Conservation (phyloP, 2,888 invertebrate species). For the Apantesis nais region DNA sequence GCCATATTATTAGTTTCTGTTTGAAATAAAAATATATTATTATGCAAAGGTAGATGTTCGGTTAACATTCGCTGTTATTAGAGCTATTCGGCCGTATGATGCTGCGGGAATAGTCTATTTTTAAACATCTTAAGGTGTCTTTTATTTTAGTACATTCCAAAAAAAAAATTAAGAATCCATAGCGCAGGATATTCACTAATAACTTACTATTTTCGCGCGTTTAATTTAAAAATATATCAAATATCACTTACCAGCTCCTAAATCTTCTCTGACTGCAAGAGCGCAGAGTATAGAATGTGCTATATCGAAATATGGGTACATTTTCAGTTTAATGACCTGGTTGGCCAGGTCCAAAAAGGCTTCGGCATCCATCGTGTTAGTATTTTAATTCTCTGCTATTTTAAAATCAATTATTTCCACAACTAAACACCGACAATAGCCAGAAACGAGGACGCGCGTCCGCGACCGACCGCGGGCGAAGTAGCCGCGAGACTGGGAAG, state of each 20-base stretch:
- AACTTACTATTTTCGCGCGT: constrained; percentile 54
- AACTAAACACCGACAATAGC: constrained; percentile 83
- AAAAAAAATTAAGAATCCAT: constrained; percentile 49
- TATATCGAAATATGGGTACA: constrained; percentile 99
- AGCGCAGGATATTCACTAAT: constrained; percentile 50
- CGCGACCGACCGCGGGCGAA: constrained; percentile 81
- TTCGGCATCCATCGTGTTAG: constrained; percentile 94
- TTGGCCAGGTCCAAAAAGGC: constrained; percentile 99
- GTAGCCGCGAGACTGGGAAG: constrained; percentile 79
- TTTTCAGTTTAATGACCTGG: constrained; percentile 99
- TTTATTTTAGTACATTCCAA: constrained; percentile 73
- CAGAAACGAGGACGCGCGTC: constrained; percentile 65
- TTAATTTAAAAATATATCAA: constrained; percentile 57
- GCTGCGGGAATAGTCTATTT: constrained; percentile 75
- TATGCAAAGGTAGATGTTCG: constrained; percentile 17
- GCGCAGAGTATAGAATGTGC: constrained; percentile 98
- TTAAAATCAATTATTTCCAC: constrained; percentile 62
- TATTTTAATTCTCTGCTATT: constrained; percentile 52
- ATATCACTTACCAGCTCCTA: constrained; percentile 91
- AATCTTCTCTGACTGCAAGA: constrained; percentile 97
- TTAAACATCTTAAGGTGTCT: constrained; percentile 71
- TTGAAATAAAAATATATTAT: neutral
- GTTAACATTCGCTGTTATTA: constrained; percentile 30
- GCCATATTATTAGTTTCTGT: neutral
- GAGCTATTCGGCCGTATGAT: constrained; percentile 48